A percentile compares a stretch with the other conserved stretches of the same genome.
Evolutionary conservation across 1,140 invertebrate genomes (phyloP).

Genomic region (Ceratina australensis): DNA sequence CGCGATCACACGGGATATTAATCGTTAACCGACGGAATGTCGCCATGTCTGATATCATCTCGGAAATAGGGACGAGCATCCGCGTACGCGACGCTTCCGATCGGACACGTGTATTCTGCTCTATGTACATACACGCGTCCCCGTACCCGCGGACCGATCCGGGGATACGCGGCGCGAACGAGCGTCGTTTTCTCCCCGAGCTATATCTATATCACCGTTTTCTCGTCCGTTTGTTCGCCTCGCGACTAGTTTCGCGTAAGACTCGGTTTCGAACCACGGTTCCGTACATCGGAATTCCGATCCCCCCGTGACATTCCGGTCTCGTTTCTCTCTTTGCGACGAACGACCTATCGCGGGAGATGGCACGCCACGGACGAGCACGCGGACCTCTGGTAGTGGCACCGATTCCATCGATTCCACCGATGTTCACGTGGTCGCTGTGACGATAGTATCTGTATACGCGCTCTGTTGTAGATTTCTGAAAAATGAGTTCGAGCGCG

Average conservation of each 20-base stretch:
- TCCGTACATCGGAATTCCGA: no score
- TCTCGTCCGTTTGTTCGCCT: no score
- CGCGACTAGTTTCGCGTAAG: no score
- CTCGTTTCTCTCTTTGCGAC: no score
- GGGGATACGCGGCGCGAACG: constrained; percentile 64
- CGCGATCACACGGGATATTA: constrained; percentile 10
- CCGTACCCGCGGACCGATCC: not conserved
- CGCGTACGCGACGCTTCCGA: constrained; percentile 30
- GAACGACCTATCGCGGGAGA: no score
- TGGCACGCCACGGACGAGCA: no score
- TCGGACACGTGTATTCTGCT: constrained; percentile 57
- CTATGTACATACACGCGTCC: constrained; percentile 28
- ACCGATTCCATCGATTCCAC: no score
- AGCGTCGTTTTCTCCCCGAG: constrained; percentile 55
- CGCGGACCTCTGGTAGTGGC: no score
- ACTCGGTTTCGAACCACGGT: no score
- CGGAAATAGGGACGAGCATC: not conserved
- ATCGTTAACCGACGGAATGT: constrained; percentile 11
- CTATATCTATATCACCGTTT: no score
- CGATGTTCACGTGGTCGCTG: no score
- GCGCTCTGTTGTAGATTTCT: constrained; percentile 62
- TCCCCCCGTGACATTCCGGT: no score
- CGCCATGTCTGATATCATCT: not conserved
- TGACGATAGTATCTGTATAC: not conserved
- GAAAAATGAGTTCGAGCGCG: constrained; percentile 81